These are phyloP conservation scores for Tiliacea aurago DNA, from an alignment of 2,888 invertebrate genomes.

Conservation along the genomic window DNA sequence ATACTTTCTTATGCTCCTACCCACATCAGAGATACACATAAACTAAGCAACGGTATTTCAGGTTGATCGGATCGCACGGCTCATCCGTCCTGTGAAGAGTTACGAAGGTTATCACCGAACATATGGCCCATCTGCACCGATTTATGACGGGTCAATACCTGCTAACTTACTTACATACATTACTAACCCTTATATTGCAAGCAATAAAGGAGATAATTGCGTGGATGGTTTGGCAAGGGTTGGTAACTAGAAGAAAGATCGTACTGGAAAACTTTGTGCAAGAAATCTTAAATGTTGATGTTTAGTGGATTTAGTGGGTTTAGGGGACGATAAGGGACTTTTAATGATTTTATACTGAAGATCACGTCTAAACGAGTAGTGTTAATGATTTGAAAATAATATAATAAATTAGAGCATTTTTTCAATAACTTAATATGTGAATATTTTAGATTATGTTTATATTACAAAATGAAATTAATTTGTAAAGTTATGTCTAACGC, in stretches of 20 bases:
- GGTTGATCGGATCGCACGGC: slow-evolving; percentile 65
- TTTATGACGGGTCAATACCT: slow-evolving; percentile 78
- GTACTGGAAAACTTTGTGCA: slow-evolving; percentile 66
- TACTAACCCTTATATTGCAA: slow-evolving; percentile 39
- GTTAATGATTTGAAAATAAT: no score
- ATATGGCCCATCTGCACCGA: slow-evolving; percentile 76
- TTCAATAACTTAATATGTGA: no score
- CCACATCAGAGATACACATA: slow-evolving; percentile 33
- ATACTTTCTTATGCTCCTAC: no score
- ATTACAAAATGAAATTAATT: no score
- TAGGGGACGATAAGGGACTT: no score
- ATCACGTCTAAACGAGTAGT: no score
- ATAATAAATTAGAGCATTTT: no score
- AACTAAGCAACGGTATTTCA: slow-evolving; percentile 64
- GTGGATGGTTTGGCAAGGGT: background rate
- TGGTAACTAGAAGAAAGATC: slow-evolving; percentile 58
- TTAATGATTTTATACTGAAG: no score
- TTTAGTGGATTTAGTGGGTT: no score
- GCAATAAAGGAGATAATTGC: slow-evolving; percentile 37
- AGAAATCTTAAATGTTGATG: slow-evolving; percentile 59
- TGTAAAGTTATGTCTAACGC: no score
- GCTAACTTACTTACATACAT: slow-evolving; percentile 42
- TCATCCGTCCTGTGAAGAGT: slow-evolving; percentile 76
- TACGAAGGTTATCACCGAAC: slow-evolving; percentile 79
- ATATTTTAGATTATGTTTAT: no score